A percentile compares a stretch with the other conserved stretches of the same genome.
Evolutionary conservation across 2,888 invertebrate species (phyloP).

Genomic region (Agonopterix heracliana): DNA sequence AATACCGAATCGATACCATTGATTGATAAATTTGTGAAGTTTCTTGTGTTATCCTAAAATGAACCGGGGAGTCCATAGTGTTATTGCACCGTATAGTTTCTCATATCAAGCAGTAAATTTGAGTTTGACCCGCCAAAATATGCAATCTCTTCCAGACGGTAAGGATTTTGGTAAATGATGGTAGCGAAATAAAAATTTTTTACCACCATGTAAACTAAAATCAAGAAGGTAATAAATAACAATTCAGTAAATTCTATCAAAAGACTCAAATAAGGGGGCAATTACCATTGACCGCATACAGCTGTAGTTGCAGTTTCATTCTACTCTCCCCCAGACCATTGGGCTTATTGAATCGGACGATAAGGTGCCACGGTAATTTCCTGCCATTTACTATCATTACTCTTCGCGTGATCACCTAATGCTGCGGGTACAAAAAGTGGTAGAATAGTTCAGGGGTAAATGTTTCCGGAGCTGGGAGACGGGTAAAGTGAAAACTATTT

Average conservation of each 20-base stretch:
- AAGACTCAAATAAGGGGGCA: conserved; percentile 50
- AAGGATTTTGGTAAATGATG: too few relatives aligned
- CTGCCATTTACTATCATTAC: conserved; percentile 70
- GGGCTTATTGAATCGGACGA: conserved; percentile 71
- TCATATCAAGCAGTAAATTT: too few relatives aligned
- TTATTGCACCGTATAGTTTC: too few relatives aligned
- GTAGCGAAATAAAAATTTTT: too few relatives aligned
- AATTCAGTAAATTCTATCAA: conserved; percentile 21
- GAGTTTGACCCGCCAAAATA: too few relatives aligned
- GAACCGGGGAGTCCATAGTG: too few relatives aligned
- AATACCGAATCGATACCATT: too few relatives aligned
- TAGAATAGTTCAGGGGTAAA: conserved; percentile 29
- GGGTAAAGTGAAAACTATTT: conserved; percentile 13
- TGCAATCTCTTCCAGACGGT: too few relatives aligned
- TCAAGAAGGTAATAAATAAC: conserved; percentile 2
- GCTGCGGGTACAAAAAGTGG: conserved; percentile 36
- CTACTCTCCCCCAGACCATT: conserved; percentile 52
- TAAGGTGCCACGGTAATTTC: conserved; percentile 72
- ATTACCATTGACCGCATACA: conserved; percentile 59
- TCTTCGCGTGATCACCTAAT: conserved; percentile 54
- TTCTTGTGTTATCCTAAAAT: too few relatives aligned
- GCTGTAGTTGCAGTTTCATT: conserved; percentile 69
- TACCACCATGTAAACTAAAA: not conserved
- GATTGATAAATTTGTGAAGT: too few relatives aligned
- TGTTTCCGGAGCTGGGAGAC: conserved; percentile 27